A percentile compares a stretch with the other conserved stretches of the same genome.
phyloP scores from a whole-genome alignment of 1,140 invertebrate genomes.

The Caenorhabditis elegans region DNA sequence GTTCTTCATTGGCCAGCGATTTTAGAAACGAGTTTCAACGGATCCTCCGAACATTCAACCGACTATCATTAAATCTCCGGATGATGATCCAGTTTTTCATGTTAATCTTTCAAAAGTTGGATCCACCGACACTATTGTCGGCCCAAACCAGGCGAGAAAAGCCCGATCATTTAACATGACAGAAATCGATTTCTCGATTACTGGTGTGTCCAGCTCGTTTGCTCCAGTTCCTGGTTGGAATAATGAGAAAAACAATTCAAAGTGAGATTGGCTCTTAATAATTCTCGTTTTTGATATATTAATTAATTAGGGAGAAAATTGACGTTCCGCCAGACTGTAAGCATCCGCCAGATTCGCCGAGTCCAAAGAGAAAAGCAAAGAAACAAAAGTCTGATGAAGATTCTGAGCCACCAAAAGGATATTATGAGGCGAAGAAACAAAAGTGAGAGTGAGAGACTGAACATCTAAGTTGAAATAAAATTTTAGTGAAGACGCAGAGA shows the following conservation, averaged over 20 bases:
- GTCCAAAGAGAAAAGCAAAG: background rate
- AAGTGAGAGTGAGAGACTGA: background rate
- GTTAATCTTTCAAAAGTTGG: background rate
- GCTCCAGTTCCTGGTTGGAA: background rate
- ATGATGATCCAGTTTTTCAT: background rate
- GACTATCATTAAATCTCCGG: background rate
- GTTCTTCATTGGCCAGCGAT: too few relatives aligned
- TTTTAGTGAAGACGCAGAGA: background rate
- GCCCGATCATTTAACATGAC: constrained; percentile 1
- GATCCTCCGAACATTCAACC: background rate
- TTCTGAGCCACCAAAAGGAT: background rate
- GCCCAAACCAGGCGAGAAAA: background rate
- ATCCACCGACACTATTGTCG: constrained; percentile 9
- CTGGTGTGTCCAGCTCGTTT: background rate
- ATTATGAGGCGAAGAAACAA: background rate
- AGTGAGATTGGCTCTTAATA: background rate
- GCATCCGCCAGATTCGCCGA: background rate
- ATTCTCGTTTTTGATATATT: too few relatives aligned
- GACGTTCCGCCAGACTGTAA: background rate
- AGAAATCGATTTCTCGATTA: background rate
- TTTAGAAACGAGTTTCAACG: too few relatives aligned
- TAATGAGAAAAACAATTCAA: background rate
- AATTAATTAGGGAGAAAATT: background rate
- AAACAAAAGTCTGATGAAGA: background rate
- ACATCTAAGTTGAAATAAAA: background rate